These are phyloP conservation scores for Luffia ferchaultella DNA, from an alignment of 2,888 invertebrate species.

Conservation along the genomic window DNA sequence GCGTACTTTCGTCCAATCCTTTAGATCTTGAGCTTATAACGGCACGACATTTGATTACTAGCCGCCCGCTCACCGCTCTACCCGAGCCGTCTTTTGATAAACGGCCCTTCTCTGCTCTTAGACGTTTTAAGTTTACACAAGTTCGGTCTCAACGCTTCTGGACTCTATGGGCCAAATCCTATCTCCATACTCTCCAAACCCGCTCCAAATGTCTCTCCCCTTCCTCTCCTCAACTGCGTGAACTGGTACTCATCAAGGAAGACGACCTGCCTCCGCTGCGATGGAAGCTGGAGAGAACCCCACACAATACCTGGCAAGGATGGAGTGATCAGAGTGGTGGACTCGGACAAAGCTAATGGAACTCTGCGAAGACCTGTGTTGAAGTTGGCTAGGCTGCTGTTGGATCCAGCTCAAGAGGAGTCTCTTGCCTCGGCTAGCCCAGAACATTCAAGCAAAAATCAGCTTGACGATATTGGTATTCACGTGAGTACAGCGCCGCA, in stretches of 20 bases:
- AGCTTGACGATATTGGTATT: not conserved
- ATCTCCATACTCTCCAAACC: no score
- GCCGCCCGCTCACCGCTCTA: not conserved
- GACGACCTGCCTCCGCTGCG: not conserved
- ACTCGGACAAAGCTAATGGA: no score
- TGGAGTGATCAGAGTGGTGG: no score
- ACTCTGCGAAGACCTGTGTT: no score
- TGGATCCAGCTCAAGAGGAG: not conserved
- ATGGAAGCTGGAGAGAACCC: no score
- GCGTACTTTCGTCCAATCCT: no score
- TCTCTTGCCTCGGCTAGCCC: not conserved
- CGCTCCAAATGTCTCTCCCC: not conserved
- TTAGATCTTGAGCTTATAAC: no score
- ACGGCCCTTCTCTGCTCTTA: no score
- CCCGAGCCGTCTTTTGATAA: not conserved
- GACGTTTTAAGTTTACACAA: not conserved
- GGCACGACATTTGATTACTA: slow-evolving; percentile 5
- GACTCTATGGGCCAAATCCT: no score
- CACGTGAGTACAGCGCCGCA: not conserved
- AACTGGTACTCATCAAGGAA: not conserved
- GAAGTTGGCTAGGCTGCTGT: no score
- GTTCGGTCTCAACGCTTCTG: not conserved
- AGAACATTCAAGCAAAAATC: not conserved
- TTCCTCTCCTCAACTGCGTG: not conserved
- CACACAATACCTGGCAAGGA: no score